Conservation (phyloP, 2,888 invertebrate genomes). For the Seira ritae region DNA sequence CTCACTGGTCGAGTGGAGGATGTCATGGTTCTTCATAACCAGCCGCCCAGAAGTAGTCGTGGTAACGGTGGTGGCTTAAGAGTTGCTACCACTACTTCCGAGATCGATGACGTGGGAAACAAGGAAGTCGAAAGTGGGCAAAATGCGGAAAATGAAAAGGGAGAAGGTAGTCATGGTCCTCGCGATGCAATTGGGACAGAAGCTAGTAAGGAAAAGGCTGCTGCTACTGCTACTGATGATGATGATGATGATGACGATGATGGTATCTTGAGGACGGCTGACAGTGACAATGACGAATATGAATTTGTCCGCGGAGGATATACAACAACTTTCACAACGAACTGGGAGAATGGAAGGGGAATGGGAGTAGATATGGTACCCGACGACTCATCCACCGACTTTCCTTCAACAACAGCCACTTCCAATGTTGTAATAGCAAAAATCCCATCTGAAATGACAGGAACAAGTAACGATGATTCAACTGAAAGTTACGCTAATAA, state of each 20-base stretch:
- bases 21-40: constrained; percentile 59
- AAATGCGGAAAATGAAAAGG: constrained; percentile 7
- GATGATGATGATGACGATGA: constrained; percentile 42
- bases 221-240: constrained; percentile 17
- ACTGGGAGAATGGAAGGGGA: background rate
- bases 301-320: constrained; percentile 57
- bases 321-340: constrained; percentile 16
- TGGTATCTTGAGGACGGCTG: constrained; percentile 55
- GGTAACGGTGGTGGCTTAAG: background rate
- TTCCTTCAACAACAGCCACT: no score
- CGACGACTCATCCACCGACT: no score
- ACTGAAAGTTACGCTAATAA: constrained; percentile 29
- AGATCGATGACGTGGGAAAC: background rate
- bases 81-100: background rate
- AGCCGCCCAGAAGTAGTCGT: constrained; percentile 24
- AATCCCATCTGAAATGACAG: background rate
- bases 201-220: background rate
- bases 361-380: no score
- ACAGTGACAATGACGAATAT: constrained; percentile 68
- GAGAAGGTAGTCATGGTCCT: constrained; percentile 5
- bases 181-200: background rate
- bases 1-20: constrained; percentile 69
- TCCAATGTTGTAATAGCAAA: no score
- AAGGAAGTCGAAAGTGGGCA: no score
- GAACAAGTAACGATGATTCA: constrained; percentile 19